phyloP scores from a whole-genome alignment of 2,888 invertebrate genomes.

The Folsomia candida region DNA sequence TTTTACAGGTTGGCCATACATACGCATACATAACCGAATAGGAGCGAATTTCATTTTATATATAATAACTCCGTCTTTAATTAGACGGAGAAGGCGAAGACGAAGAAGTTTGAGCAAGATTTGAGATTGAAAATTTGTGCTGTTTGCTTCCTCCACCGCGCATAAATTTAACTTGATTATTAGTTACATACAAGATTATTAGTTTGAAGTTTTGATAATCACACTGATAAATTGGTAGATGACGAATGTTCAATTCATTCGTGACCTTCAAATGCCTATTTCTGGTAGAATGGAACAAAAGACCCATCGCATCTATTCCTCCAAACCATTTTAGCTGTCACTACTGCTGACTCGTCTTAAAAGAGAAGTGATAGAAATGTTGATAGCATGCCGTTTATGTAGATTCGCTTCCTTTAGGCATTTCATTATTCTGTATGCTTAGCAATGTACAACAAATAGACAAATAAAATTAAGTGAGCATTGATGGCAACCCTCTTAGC shows the following conservation, averaged over 20 bases:
- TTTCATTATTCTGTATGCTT: neutral
- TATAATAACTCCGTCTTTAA: too few species aligned
- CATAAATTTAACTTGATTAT: neutral
- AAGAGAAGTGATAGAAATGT: neutral
- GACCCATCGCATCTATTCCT: neutral
- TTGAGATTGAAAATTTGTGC: neutral
- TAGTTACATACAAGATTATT: conserved; percentile 2
- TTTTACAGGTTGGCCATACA: neutral
- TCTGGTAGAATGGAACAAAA: neutral
- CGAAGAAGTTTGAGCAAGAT: neutral
- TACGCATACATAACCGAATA: neutral
- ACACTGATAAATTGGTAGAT: conserved; percentile 1
- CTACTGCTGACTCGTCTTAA: neutral
- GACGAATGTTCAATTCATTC: conserved; percentile 3
- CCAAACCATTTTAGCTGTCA: conserved; percentile 4
- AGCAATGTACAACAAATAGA: neutral
- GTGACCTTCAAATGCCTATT: neutral
- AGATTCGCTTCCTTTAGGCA: neutral
- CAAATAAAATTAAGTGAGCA: neutral
- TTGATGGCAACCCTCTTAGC: neutral
- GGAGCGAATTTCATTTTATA: neutral
- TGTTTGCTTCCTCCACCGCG: neutral
- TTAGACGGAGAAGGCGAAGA: too few species aligned
- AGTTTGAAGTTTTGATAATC: neutral
- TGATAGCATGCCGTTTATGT: neutral